These are phyloP conservation scores for Anodontia alba DNA, from an alignment of 2,888 invertebrate genomes.

Conservation along the genomic window DNA sequence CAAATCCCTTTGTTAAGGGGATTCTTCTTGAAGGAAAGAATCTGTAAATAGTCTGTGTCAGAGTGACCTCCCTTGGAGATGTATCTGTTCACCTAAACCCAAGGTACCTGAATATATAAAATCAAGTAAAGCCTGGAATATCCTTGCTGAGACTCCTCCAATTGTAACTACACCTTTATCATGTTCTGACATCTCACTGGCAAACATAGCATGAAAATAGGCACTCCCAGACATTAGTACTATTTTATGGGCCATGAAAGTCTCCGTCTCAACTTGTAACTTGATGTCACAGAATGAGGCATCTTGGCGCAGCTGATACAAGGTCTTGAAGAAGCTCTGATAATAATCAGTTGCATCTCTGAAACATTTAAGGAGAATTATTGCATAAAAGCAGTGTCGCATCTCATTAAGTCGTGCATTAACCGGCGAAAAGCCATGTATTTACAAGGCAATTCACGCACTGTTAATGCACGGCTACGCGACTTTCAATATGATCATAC, in stretches of 20 bases:
- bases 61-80: too few species aligned
- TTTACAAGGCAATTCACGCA: too few species aligned
- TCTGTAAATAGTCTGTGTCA: too few species aligned
- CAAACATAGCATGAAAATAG: constrained; percentile 97
- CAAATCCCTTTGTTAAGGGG: too few species aligned
- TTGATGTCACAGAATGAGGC: constrained; percentile 71
- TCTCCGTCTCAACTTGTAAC: constrained; percentile 64
- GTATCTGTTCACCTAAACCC: too few species aligned
- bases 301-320: constrained; percentile 60
- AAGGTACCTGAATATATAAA: constrained; percentile 93
- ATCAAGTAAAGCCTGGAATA: constrained; percentile 91
- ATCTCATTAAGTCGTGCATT: too few species aligned
- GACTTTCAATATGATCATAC: too few species aligned
- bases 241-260: constrained; percentile 89
- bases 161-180: constrained; percentile 92
- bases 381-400: too few species aligned
- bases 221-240: constrained; percentile 95
- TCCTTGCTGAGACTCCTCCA: constrained; percentile 88
- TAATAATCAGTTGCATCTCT: constrained; percentile 32
- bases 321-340: constrained; percentile 56
- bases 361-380: too few species aligned
- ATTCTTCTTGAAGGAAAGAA: too few species aligned
- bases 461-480: too few species aligned
- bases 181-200: constrained; percentile 93
- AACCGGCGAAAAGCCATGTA: too few species aligned